A percentile compares a stretch with the other conserved stretches of the same genome.
phyloP scores from a whole-genome alignment of 2,797 vertebrate species.

The Myotis myotis region DNA sequence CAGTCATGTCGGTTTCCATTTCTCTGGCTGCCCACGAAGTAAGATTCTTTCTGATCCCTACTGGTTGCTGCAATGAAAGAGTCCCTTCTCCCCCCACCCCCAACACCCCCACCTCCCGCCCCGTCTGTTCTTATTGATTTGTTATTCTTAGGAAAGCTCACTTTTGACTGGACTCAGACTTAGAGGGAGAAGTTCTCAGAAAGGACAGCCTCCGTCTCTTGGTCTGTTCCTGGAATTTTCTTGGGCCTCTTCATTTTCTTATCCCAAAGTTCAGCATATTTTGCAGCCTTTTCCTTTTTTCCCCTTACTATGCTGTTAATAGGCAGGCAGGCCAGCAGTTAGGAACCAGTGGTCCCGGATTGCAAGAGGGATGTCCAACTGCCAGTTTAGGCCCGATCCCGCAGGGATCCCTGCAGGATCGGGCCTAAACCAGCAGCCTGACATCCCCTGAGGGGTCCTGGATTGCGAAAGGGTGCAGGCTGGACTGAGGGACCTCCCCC shows the following conservation, averaged over 20 bases:
- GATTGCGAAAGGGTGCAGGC: too few species aligned
- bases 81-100: background rate
- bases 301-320: too few species aligned
- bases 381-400: too few species aligned
- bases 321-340: too few species aligned
- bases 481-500: too few species aligned
- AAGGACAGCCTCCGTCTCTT: background rate
- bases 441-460: too few species aligned
- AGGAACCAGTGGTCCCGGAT: too few species aligned
- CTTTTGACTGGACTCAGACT: background rate
- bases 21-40: background rate
- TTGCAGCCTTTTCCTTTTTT: background rate
- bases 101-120: too few species aligned
- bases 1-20: background rate
- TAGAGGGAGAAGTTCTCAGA: background rate
- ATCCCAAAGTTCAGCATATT: background rate
- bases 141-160: background rate
- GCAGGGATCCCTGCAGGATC: too few species aligned
- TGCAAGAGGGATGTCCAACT: too few species aligned
- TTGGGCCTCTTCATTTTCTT: background rate
- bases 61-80: background rate
- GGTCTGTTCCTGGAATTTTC: background rate
- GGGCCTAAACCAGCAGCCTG: too few species aligned
- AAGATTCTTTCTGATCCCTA: background rate
- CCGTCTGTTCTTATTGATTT: background rate